A percentile compares a stretch with the other conserved stretches of the same genome.
Conservation (phyloP, 2,113 vertebrate species). For the Toxotes jaculatrix region DNA sequence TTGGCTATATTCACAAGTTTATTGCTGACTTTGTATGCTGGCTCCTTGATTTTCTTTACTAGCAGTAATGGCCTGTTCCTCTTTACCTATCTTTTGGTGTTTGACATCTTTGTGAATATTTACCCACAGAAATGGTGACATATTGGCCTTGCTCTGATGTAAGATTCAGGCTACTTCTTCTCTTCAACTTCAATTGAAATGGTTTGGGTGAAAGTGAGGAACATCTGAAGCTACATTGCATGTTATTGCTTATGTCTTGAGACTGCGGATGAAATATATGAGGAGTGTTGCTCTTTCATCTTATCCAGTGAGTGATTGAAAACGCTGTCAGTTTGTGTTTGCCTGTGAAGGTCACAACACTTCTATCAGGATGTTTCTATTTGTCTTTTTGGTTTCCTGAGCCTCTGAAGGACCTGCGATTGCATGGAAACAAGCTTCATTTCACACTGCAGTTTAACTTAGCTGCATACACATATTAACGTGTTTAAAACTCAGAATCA, state of each 20-base stretch:
- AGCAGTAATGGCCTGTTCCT: neutral
- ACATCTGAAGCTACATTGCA: constrained; percentile 1
- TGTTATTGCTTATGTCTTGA: constrained; percentile 33
- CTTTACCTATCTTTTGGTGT: constrained; percentile 7
- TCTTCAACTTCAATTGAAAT: constrained; percentile 53
- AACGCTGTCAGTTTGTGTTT: constrained; percentile 54
- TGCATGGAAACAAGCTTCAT: constrained; percentile 17
- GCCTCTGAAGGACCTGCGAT: constrained; percentile 30
- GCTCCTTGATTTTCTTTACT: neutral
- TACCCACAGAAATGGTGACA: constrained; percentile 15
- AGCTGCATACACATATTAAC: constrained; percentile 9
- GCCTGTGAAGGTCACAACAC: constrained; percentile 57
- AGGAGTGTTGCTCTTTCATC: constrained; percentile 39
- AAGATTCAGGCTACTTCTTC: constrained; percentile 45
- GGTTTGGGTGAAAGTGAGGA: constrained; percentile 52
- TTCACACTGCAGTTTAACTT: constrained; percentile 18
- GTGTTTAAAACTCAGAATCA: constrained; percentile 34
- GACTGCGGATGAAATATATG: constrained; percentile 41
- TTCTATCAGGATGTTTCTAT: constrained; percentile 49
- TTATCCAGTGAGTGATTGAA: constrained; percentile 54
- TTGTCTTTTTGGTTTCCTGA: constrained; percentile 38
- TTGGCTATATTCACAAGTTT: neutral
- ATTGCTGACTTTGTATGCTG: neutral
- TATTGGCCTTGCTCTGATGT: constrained; percentile 41
- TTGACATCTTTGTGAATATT: constrained; percentile 2